Conservation (phyloP, 2,797 vertebrate species). For the Stomatorhinus walkeri region DNA sequence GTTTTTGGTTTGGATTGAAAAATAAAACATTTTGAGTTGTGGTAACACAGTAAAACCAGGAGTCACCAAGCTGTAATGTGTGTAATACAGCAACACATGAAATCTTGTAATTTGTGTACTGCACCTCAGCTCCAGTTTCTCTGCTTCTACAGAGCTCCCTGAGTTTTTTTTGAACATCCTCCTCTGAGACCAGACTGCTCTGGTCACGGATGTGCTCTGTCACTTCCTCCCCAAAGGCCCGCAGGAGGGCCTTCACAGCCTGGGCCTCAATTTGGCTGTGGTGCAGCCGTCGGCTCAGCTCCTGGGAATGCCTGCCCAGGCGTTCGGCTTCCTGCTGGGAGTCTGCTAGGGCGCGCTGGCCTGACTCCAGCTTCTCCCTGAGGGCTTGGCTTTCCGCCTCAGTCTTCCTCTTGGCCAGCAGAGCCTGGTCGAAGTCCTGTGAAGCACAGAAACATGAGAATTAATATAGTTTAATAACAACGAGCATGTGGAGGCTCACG, state of each 20-base stretch:
- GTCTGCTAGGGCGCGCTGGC: constrained; percentile 58
- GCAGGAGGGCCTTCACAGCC: constrained; percentile 42
- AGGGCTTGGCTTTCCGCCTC: constrained; percentile 65
- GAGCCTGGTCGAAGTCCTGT: constrained; percentile 66
- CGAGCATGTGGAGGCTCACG: not conserved
- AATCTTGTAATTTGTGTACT: not conserved
- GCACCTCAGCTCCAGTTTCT: constrained; percentile 40
- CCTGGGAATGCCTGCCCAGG: constrained; percentile 59
- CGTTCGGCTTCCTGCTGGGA: constrained; percentile 57
- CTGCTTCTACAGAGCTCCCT: constrained; percentile 53
- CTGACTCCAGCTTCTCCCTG: constrained; percentile 60
- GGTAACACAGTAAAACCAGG: not conserved
- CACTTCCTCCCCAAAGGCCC: constrained; percentile 62
- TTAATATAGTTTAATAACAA: not conserved
- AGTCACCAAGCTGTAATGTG: not conserved
- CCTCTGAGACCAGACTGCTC: constrained; percentile 41
- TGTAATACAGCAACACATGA: not conserved
- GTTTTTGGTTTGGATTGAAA: not conserved
- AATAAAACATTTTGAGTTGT: not conserved
- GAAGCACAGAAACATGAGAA: constrained; percentile 10
- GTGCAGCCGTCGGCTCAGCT: constrained; percentile 59
- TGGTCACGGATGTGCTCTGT: constrained; percentile 45
- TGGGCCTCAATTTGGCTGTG: constrained; percentile 52
- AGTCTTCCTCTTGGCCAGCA: constrained; percentile 50
- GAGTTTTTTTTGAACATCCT: constrained; percentile 59